Base-by-base conservation (phyloP, 2,888 invertebrate species). In the Callyntrura sp. region DNA sequence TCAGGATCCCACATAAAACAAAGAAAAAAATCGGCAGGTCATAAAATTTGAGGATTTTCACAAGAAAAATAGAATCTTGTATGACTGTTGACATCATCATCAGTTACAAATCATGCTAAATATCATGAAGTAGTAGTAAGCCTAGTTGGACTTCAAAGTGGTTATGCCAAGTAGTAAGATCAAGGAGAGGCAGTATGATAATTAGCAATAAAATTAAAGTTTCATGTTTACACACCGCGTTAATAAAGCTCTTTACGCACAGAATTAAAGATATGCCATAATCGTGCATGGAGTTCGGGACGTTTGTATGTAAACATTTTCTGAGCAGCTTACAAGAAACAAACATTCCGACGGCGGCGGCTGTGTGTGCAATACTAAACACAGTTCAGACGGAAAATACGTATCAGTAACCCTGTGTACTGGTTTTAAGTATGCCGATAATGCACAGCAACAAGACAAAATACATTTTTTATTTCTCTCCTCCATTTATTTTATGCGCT, bases 181-280 rank as follows among this genome's bases (percentile, higher is more conserved):
- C 79, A 79, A 79, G 79, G 60, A n/a, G 28, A 60, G 79, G 79
- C 79, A 60, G 79, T 57, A 79, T 79, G 79, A 35, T 79, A 79
- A 79, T 79, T 79, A 79, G 79, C 60, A 25, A 79, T 79, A 79
- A 79, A 79, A 79, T 79, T 57, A 79, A n/a, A 79, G 25, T 60
- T 17, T 57, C 79, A 28, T 79, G 79, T 79, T 79, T 79, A 79
- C 60, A 79, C 28, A 79, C 28, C n/a, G 25, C 20, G 12, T 43
- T 60, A 60, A 79, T 20, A 55, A 35, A 60, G 79, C 57, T 14
- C 35, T 35, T 35, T 35, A 28, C 79, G 60, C 23, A 60, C 28
- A 79, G 11, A 23, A 51, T 48, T 45, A 51, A 55, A 14, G 76
- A 55, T 35, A 35, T 51, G 76, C 48, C 51, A 76, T n/a, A n/a